phyloP scores from a whole-genome alignment of 2,113 vertebrate species.

The Cryptomyrus ogoouensis region DNA sequence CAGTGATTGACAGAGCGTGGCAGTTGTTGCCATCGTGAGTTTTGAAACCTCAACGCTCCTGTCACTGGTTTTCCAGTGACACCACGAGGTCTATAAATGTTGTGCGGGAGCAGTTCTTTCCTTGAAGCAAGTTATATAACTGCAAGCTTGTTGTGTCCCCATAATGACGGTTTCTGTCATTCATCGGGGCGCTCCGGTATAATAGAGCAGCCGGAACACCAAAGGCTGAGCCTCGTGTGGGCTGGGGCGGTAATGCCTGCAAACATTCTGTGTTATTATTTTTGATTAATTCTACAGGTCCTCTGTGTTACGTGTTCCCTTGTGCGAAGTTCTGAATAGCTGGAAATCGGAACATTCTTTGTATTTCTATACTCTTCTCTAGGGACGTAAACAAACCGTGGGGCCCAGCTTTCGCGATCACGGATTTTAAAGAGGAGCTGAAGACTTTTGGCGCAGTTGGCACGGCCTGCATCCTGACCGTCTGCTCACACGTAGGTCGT shows the following conservation, averaged over 20 bases:
- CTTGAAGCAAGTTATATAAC: background rate
- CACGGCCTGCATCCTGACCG: background rate
- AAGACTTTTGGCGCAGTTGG: background rate
- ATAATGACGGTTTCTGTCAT: background rate
- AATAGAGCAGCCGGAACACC: background rate
- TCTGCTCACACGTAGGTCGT: background rate
- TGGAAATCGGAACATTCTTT: background rate
- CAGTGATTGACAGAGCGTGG: background rate
- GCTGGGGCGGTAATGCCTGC: background rate
- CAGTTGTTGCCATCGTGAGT: background rate
- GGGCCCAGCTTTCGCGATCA: background rate
- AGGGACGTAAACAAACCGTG: background rate
- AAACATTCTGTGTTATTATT: background rate
- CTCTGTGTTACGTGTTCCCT: background rate
- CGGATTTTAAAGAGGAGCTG: background rate
- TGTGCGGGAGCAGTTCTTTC: background rate
- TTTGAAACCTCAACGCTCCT: background rate
- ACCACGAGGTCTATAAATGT: background rate
- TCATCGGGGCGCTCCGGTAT: background rate
- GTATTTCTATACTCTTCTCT: background rate
- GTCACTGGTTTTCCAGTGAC: background rate
- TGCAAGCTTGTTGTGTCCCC: background rate
- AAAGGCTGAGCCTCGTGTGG: background rate
- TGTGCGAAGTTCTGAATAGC: background rate
- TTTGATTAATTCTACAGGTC: background rate